A percentile compares a stretch with the other conserved stretches of the same genome.
Evolutionary conservation across 2,113 vertebrate genomes (phyloP).

Genomic region (Clinocottus analis): DNA sequence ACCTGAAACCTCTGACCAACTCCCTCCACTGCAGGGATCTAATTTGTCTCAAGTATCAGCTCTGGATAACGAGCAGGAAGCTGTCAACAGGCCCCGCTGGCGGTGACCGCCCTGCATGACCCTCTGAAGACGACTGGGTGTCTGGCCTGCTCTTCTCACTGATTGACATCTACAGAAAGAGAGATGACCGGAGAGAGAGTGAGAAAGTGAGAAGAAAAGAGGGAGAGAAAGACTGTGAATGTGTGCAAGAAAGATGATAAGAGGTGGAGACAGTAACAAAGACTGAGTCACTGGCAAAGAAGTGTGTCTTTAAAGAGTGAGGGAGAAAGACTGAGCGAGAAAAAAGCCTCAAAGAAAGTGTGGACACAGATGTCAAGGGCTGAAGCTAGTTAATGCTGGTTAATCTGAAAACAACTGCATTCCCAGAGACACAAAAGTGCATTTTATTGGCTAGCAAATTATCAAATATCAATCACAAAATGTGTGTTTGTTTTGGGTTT

Average conservation of each 20-base stretch:
- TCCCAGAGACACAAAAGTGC: background rate
- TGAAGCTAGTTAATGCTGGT: background rate
- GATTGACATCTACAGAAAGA: constrained; percentile 67
- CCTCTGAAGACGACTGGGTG: constrained; percentile 49
- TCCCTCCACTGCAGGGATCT: constrained; percentile 57
- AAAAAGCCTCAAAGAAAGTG: background rate
- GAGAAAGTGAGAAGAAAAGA: constrained; percentile 19
- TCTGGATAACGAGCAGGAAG: constrained; percentile 75
- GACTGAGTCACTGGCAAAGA: constrained; percentile 13
- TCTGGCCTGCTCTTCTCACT: constrained; percentile 54
- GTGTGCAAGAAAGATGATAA: constrained; percentile 12
- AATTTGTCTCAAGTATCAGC: constrained; percentile 73
- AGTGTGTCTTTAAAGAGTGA: background rate
- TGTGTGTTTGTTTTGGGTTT: background rate
- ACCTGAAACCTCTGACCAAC: constrained; percentile 53
- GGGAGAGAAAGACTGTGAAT: constrained; percentile 3
- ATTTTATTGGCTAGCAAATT: background rate
- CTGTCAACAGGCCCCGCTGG: constrained; percentile 68
- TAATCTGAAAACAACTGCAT: constrained; percentile 4
- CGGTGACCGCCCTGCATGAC: constrained; percentile 66
- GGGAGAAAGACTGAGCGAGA: background rate
- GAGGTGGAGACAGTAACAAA: constrained; percentile 19
- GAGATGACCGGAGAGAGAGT: constrained; percentile 6
- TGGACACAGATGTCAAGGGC: background rate
- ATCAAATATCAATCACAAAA: background rate